These are phyloP conservation scores for Acleris literana DNA, from an alignment of 2,888 invertebrate genomes.

Conservation along the genomic window DNA sequence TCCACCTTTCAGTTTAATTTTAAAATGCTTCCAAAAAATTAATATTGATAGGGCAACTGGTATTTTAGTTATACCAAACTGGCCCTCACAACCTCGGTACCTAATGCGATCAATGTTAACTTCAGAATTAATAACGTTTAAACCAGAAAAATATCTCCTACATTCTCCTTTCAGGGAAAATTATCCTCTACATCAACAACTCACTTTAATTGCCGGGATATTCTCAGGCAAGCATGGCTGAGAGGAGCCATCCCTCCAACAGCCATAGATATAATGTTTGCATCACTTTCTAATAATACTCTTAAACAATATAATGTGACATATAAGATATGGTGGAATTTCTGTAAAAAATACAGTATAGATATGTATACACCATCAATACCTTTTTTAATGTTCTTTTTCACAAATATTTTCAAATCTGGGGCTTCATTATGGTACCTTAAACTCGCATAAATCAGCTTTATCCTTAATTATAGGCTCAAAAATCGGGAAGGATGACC, in stretches of 20 bases:
- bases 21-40: conserved; percentile 25
- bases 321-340: background rate
- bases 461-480: background rate
- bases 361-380: background rate
- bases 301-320: background rate
- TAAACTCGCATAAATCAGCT: background rate
- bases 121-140: background rate
- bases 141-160: background rate
- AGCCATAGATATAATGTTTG: conserved; percentile 7
- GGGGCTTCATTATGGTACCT: background rate
- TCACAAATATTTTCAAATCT: background rate
- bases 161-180: background rate
- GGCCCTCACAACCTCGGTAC: conserved; percentile 34
- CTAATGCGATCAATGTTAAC: background rate
- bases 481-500: background rate
- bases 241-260: background rate
- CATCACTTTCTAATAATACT: background rate
- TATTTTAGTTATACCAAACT: conserved; percentile 30
- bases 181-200: background rate
- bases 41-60: conserved; percentile 27
- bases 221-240: conserved; percentile 3
- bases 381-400: background rate
- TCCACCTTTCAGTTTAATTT: conserved; percentile 20
- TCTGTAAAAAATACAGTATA: background rate
- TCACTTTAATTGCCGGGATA: conserved; percentile 5